Evolutionary conservation across 2,888 invertebrate species (phyloP).

Genomic region (Clusia tigrina): DNA sequence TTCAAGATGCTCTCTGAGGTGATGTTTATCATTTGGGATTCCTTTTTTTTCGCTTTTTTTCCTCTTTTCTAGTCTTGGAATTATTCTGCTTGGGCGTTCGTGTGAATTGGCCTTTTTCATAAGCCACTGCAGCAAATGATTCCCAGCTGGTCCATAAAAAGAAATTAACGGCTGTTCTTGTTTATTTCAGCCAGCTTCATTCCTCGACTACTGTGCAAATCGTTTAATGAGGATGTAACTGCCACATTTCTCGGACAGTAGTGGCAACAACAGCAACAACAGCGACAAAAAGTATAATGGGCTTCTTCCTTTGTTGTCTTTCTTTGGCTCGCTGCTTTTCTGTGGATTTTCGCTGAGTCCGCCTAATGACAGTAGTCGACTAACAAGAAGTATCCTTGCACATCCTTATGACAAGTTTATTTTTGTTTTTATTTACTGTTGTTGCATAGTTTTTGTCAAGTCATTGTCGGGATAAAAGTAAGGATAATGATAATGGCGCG

Average conservation of each 20-base stretch:
- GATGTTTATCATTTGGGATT: conserved; percentile 54
- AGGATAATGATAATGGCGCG: conserved; percentile 48
- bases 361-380: neutral
- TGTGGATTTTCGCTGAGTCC: neutral
- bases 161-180: conserved; percentile 63
- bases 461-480: conserved; percentile 32
- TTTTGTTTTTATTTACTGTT: conserved; percentile 36
- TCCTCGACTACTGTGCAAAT: conserved; percentile 47
- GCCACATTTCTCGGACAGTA: conserved; percentile 35
- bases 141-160: conserved; percentile 66
- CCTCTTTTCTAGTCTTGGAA: conserved; percentile 29
- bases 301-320: conserved; percentile 25
- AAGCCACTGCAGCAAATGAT: conserved; percentile 54
- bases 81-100: conserved; percentile 30
- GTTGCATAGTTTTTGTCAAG: conserved; percentile 24
- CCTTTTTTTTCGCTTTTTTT: conserved; percentile 41
- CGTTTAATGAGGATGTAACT: conserved; percentile 65
- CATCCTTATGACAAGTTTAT: conserved; percentile 39
- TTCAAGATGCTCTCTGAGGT: conserved; percentile 37
- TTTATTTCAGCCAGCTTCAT: conserved; percentile 29
- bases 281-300: conserved; percentile 37
- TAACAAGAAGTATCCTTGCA: conserved; percentile 14
- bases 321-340: conserved; percentile 12
- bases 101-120: conserved; percentile 34
- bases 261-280: conserved; percentile 22